Percentiles rank a stretch among this genome's conserved stretches.
These are phyloP conservation scores for Drosophila stalkeri DNA, from an alignment of 2,888 invertebrate species.

Conservation along the genomic window DNA sequence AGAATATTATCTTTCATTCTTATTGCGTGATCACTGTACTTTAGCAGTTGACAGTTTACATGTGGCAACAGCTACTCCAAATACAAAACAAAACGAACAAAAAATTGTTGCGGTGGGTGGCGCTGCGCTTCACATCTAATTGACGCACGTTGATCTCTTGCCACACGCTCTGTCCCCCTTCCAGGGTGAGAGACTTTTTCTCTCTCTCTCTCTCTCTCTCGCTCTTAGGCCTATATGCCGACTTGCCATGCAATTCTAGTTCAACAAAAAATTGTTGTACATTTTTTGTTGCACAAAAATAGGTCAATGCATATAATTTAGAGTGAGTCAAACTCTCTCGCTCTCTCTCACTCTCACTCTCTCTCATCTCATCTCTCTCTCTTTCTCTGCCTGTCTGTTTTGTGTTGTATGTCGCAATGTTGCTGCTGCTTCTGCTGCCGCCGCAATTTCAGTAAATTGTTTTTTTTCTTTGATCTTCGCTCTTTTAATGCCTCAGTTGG, in stretches of 20 bases:
- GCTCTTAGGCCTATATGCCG: conserved; percentile 4
- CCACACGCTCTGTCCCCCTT: conserved; percentile 4
- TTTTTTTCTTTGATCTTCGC: conserved; percentile 65
- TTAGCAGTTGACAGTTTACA: conserved; percentile 34
- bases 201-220: neutral
- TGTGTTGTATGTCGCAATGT: conserved; percentile 63
- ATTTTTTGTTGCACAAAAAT: conserved; percentile 51
- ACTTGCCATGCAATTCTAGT: conserved; percentile 62
- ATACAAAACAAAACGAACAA: neutral
- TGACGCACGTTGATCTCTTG: conserved; percentile 48
- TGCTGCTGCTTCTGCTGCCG: conserved; percentile 24
- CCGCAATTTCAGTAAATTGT: conserved; percentile 51
- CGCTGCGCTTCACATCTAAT: conserved; percentile 38
- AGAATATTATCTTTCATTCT: too few relatives aligned
- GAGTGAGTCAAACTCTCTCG: conserved; percentile 41
- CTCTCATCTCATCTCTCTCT: conserved; percentile 21
- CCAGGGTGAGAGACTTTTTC: too few relatives aligned
- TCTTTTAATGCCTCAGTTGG: conserved; percentile 18
- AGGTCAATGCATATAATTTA: conserved; percentile 74
- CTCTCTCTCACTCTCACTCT: conserved; percentile 21
- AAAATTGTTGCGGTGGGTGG: conserved; percentile 38
- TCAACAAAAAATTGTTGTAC: conserved; percentile 42
- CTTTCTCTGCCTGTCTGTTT: conserved; percentile 18
- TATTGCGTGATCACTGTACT: conserved; percentile 30
- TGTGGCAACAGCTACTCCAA: conserved; percentile 31